phyloP scores from a whole-genome alignment of 2,797 vertebrate genomes.

The Sandelia bainsii region DNA sequence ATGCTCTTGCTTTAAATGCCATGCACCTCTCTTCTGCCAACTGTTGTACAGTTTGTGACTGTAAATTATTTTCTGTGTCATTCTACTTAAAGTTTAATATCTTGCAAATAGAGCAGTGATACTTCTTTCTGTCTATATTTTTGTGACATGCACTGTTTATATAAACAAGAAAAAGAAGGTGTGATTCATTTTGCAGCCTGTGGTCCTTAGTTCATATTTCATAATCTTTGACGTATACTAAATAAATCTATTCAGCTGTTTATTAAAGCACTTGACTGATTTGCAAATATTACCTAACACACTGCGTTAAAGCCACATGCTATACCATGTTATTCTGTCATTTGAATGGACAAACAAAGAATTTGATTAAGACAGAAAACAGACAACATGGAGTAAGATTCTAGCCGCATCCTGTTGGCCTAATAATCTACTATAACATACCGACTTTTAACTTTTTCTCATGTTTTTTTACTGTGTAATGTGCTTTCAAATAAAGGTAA shows the following conservation, averaged over 20 bases:
- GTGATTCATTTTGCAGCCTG: constrained; percentile 81
- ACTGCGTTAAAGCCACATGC: constrained; percentile 3
- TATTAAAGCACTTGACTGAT: constrained; percentile 84
- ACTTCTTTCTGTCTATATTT: constrained; percentile 85
- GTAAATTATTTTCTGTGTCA: constrained; percentile 89
- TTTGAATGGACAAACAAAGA: background rate
- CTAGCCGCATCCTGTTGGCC: background rate
- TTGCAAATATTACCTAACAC: constrained; percentile 53
- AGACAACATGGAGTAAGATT: background rate
- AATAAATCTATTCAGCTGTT: constrained; percentile 87
- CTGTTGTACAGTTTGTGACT: constrained; percentile 92
- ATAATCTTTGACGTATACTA: constrained; percentile 79
- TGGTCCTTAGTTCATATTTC: constrained; percentile 81
- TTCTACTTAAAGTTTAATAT: constrained; percentile 86
- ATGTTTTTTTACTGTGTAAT: constrained; percentile 6
- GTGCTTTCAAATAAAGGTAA: constrained; percentile 18
- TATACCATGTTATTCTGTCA: background rate
- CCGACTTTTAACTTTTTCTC: background rate
- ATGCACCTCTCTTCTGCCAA: constrained; percentile 80
- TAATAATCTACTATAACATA: background rate
- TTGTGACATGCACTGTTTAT: constrained; percentile 86
- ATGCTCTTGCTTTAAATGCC: constrained; percentile 79
- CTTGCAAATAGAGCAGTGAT: constrained; percentile 84
- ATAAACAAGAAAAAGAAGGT: constrained; percentile 77
- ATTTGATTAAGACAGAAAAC: background rate